A percentile compares a stretch with the other conserved stretches of the same genome.
Evolutionary conservation across 2,113 vertebrate genomes (phyloP).

Genomic region (Archilochus colubris): DNA sequence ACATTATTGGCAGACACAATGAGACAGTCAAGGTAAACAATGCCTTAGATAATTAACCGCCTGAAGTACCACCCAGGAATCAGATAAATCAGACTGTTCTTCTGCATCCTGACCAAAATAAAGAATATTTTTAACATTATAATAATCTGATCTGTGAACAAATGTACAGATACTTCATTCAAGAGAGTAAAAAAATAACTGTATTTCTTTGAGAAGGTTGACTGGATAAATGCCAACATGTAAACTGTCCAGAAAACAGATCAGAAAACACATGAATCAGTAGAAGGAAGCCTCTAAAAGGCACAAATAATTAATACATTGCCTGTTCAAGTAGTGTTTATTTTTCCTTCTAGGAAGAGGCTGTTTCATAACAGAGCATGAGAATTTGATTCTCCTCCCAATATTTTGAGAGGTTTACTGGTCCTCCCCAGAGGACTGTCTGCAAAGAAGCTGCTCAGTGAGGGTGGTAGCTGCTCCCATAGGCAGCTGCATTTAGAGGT

Average conservation of each 20-base stretch:
- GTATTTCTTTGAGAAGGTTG: not conserved
- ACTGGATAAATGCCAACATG: not conserved
- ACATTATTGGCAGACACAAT: constrained; percentile 64
- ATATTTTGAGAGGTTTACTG: not conserved
- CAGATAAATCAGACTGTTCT: constrained; percentile 39
- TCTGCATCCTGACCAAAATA: constrained; percentile 17
- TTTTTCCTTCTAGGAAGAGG: constrained; percentile 4
- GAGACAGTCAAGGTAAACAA: constrained; percentile 54
- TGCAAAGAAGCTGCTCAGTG: not conserved
- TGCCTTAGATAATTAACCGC: constrained; percentile 41
- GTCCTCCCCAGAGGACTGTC: not conserved
- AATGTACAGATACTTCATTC: constrained; percentile 19
- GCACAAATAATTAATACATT: not conserved
- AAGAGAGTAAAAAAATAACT: not conserved
- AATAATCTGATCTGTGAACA: constrained; percentile 39
- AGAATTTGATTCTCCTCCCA: not conserved
- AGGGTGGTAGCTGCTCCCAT: not conserved
- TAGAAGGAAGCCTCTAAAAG: not conserved
- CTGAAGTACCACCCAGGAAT: constrained; percentile 30
- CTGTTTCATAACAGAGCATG: not conserved
- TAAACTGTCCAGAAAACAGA: constrained; percentile 19
- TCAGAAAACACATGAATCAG: not conserved
- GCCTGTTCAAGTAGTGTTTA: constrained; percentile 1
- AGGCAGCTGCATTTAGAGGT: not conserved
- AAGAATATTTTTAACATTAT: constrained; percentile 40